Evolutionary conservation across 1,140 invertebrate species (phyloP).

Genomic region (Steinernema khuongi): DNA sequence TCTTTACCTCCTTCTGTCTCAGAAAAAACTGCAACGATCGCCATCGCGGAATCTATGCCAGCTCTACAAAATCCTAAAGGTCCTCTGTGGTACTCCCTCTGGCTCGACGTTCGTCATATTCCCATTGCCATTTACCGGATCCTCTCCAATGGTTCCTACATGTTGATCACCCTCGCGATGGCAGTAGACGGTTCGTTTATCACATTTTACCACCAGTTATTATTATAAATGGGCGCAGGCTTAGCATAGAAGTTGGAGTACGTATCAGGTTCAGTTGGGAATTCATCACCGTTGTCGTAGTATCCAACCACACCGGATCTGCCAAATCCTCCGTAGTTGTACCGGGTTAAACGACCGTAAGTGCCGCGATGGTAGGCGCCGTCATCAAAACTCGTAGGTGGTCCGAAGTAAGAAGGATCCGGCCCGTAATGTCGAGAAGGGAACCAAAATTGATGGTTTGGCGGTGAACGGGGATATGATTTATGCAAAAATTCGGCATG

Average conservation of each 20-base stretch:
- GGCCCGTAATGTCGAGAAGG: too few species aligned
- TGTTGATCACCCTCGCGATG: constrained; percentile 58
- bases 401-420: not conserved
- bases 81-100: constrained; percentile 57
- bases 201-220: constrained; percentile 9
- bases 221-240: not conserved
- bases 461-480: too few species aligned
- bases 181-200: constrained; percentile 54
- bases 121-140: constrained; percentile 57
- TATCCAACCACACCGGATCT: not conserved
- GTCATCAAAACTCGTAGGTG: not conserved
- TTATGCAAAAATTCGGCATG: too few species aligned
- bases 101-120: constrained; percentile 57
- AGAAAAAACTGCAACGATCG: constrained; percentile 37
- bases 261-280: too few species aligned
- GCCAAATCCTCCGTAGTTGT: constrained; percentile 30
- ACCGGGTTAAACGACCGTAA: constrained; percentile 15
- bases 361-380: not conserved
- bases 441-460: not conserved
- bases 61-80: constrained; percentile 43
- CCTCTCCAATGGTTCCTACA: constrained; percentile 52
- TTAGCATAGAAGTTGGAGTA: not conserved
- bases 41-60: constrained; percentile 48
- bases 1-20: constrained; percentile 27
- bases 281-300: constrained; percentile 4